phyloP scores from a whole-genome alignment of 2,113 vertebrate species.

The Reinhardtius hippoglossoides region DNA sequence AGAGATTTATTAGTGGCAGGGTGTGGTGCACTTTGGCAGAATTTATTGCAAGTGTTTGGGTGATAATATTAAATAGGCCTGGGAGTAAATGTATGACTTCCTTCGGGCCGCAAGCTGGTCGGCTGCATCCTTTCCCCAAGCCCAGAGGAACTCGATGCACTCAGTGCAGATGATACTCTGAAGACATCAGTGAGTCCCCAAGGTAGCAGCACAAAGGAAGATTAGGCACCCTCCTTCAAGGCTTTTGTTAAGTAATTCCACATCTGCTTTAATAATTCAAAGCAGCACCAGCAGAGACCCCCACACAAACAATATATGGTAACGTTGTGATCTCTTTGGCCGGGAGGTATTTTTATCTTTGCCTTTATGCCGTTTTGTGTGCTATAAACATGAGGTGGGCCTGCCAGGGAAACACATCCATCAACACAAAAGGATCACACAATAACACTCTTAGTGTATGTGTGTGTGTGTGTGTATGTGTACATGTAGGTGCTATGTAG shows the following conservation, averaged over 20 bases:
- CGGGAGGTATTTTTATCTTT: conserved; percentile 47
- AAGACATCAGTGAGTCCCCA: conserved; percentile 65
- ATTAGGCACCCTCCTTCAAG: conserved; percentile 73
- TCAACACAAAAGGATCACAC: conserved; percentile 37
- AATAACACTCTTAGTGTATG: conserved; percentile 13
- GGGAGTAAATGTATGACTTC: conserved; percentile 59
- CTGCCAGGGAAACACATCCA: conserved; percentile 34
- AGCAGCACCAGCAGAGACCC: conserved; percentile 43
- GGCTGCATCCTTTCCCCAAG: conserved; percentile 45
- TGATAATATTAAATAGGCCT: conserved; percentile 47
- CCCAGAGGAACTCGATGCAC: conserved; percentile 53
- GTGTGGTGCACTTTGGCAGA: conserved; percentile 37
- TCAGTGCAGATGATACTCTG: conserved; percentile 58
- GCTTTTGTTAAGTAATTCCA: conserved; percentile 77
- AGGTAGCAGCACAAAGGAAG: conserved; percentile 73
- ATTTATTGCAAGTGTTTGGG: conserved; percentile 35
- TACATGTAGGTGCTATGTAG: conserved; percentile 6
- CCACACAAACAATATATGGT: conserved; percentile 55
- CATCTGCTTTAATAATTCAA: conserved; percentile 80
- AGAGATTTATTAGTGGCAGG: conserved; percentile 38
- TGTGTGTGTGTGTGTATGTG: conserved; percentile 16
- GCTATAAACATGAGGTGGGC: conserved; percentile 39
- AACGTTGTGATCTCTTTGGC: conserved; percentile 54
- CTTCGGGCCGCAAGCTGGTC: conserved; percentile 46
- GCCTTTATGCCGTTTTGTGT: conserved; percentile 42